Evolutionary conservation across 2,113 vertebrate species (phyloP), one percentile per base, ranked within the genome.

Genomic region (Charadrius vociferus): DNA sequence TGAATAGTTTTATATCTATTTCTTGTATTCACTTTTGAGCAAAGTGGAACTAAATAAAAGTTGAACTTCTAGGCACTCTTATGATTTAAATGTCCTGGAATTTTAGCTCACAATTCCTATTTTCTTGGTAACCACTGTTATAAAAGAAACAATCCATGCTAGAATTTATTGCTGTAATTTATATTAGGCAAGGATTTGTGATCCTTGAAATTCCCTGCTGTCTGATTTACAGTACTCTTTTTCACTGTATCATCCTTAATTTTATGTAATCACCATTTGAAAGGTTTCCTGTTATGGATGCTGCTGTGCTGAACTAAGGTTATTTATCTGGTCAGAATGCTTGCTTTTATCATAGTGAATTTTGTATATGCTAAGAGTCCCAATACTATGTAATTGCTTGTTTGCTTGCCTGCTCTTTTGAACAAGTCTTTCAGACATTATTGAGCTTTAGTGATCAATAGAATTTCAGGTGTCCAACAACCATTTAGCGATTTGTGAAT

Each of bases 141-240:
- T 80, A 84, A 92, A 95, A 88, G 55, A 63, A 81, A 66, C 39
- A 88, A 52, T 41, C 27, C 39, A 43, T 59, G 27, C 22, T 65
- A 36, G 59, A 67, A 71, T 91, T 65, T 68, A 95, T 53, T 94
- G 47, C 34, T 67, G 50, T 58, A 50, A 82, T 93, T 73, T 75
- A 80, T 68, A 55, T 36, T 87, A 65, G 43, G 66, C 74, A 55
- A 86, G 68, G 43, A 45, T 67, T 61, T 81, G 37, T 87, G 78
- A 93, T 62, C 52, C 52, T 92, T 96, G 30, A 73, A 79, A 93
- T 70, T 81, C 61, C 82, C 94, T 88, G 91, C 52, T 47, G 32
- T 61, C 77, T 58, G 83, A 90, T 97, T 95, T 93, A 74, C 72
- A 94, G 55, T 75, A 74, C 8, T 79, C 56, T 86, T 93, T 94